Base-by-base conservation (phyloP, 2,888 invertebrate species). In the Acleris cristana region DNA sequence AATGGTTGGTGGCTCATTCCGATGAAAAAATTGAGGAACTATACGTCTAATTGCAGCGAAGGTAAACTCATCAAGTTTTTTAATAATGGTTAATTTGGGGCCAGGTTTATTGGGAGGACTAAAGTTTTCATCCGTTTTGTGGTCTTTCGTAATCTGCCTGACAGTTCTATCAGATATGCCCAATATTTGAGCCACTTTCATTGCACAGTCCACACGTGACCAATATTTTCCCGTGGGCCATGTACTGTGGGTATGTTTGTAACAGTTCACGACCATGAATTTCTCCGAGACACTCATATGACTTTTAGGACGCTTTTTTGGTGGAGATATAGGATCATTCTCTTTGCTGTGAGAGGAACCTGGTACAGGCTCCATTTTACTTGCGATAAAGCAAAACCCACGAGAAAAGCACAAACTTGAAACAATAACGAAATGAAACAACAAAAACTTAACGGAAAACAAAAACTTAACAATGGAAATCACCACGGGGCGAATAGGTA, bases 301-400 rank as follows among this genome's bases (percentile, higher is more conserved):
- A 51, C 51, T 51, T 53, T 26, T 53, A 26, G 53, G 21, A 53
- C 21, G 53, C 53, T 53, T 53, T 53, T 53, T 53, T 53, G 53
- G 53, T 53, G 53, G 21, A 53, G 53, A 53, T 26, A 53, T 53
- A 53, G 53, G 26, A 53, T 26, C 45, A 45, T 45, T 45, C 21
- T 53, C 53, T 53, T 53, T 53, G 53, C 53, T 53, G 53, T 53
- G 16, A 21, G 53, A 53, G 53, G 26, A 23, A 53, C 53, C 53
- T 53, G 26, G 26, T 53, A 23, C 53, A 53, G 53, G 53, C 53
- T 53, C 53, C 53, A 53, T 53, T 53, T 53, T 53, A 53, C 53
- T 23, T 53, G 26, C 53, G 53, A 53, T n/a, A n/a, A n/a, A n/a
- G n/a, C n/a, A n/a, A n/a, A n/a, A n/a, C n/a, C n/a, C n/a, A n/a